Percentiles rank a stretch among this genome's conserved stretches.
These are phyloP conservation scores for Todus mexicanus DNA, from an alignment of 2,797 vertebrate species.

Conservation along the genomic window DNA sequence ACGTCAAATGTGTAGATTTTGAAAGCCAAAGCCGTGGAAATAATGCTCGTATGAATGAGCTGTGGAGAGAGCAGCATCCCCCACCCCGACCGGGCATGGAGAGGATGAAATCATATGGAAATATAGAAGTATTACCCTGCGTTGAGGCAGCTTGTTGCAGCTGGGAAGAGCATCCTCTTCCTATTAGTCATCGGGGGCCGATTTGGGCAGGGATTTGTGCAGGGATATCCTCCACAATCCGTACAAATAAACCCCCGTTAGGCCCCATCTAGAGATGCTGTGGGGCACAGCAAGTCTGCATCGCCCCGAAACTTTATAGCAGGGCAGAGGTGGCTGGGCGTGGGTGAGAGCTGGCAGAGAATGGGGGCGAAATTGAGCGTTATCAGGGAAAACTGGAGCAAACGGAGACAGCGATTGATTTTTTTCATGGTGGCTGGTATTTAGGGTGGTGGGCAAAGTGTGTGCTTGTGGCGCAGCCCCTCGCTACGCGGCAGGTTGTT, in stretches of 20 bases:
- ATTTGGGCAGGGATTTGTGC: background rate
- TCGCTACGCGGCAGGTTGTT: fast-evolving
- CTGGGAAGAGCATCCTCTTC: background rate
- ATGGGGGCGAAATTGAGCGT: background rate
- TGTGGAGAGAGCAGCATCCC: background rate
- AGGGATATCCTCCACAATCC: background rate
- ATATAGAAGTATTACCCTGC: background rate
- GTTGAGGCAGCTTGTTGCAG: background rate
- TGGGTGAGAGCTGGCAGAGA: background rate
- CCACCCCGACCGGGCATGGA: fast-evolving
- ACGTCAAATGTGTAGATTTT: background rate
- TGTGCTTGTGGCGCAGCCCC: background rate
- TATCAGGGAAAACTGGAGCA: background rate
- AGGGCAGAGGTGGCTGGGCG: background rate
- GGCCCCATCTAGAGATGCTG: background rate
- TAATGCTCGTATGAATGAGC: background rate
- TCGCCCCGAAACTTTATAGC: background rate
- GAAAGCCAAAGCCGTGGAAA: background rate
- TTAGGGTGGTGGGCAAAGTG: fast-evolving
- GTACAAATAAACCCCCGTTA: background rate
- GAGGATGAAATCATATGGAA: background rate
- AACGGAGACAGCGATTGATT: fast-evolving
- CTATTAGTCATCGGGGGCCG: fast-evolving
- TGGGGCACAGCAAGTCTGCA: background rate
- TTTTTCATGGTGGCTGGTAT: no score